Conservation (phyloP, 2,888 invertebrate species). For the Oscheius sp. region DNA sequence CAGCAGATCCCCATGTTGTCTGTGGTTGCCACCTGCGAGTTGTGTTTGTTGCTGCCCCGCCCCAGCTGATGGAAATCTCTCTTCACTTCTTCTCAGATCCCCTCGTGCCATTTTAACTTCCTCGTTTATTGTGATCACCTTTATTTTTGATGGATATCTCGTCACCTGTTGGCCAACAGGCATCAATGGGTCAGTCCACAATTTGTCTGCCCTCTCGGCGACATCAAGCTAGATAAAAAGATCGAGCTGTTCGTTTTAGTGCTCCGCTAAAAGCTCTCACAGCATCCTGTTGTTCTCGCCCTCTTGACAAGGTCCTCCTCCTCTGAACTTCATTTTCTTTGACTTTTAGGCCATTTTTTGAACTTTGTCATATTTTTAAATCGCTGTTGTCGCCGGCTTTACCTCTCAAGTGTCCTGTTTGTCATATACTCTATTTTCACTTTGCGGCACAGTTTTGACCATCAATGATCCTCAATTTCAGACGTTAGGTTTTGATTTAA, state of each 20-base stretch:
- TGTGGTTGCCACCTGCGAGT: conserved; percentile 31
- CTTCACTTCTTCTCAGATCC: neutral
- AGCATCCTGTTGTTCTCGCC: neutral
- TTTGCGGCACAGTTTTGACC: too few species aligned
- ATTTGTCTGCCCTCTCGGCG: too few species aligned
- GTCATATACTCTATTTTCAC: too few species aligned
- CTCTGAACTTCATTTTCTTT: neutral
- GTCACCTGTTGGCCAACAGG: conserved; percentile 28
- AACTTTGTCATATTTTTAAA: too few species aligned
- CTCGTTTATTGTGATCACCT: neutral
- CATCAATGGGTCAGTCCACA: neutral
- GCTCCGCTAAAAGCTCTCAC: conserved; percentile 10
- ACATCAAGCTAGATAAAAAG: neutral
- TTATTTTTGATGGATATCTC: conserved; percentile 15
- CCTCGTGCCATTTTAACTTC: conserved; percentile 1
- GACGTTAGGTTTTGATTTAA: too few species aligned
- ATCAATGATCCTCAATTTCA: too few species aligned
- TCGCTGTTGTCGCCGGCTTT: neutral
- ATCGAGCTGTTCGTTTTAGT: neutral
- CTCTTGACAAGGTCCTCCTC: conserved; percentile 2
- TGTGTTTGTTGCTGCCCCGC: conserved; percentile 34
- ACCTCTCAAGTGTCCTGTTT: neutral
- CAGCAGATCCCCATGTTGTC: conserved; percentile 15
- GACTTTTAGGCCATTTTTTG: too few species aligned
- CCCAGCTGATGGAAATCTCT: conserved; percentile 15